Conservation (phyloP, 2,888 invertebrate genomes). For the Gisinianus flammeolus region DNA sequence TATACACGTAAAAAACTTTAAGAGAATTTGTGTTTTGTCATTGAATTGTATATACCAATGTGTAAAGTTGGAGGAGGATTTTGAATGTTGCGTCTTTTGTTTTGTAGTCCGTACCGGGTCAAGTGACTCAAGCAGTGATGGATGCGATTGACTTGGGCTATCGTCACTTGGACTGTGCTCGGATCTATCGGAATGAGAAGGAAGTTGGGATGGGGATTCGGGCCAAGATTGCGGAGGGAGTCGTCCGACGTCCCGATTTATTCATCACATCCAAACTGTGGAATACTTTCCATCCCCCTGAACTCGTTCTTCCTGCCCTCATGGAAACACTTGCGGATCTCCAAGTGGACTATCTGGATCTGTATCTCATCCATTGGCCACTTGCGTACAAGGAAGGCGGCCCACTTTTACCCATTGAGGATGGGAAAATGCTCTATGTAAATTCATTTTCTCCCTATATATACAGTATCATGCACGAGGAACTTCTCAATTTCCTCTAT, state of each 20-base stretch:
- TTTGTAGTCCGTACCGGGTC: too few relatives aligned
- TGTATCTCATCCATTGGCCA: constrained; percentile 91
- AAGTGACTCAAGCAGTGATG: constrained; percentile 69
- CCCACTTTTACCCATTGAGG: constrained; percentile 66
- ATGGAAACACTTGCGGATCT: constrained; percentile 74
- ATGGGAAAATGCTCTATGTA: constrained; percentile 67
- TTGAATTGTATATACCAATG: too few relatives aligned
- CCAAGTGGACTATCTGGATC: constrained; percentile 77
- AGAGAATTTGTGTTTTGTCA: too few relatives aligned
- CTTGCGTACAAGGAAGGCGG: constrained; percentile 69
- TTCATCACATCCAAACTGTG: constrained; percentile 73
- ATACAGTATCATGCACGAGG: too few relatives aligned
- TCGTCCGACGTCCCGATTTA: constrained; percentile 72
- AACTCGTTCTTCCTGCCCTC: constrained; percentile 75
- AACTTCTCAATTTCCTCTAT: too few relatives aligned
- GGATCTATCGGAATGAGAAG: constrained; percentile 73
- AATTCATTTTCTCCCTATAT: too few relatives aligned
- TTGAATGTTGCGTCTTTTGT: too few relatives aligned
- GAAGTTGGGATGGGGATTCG: constrained; percentile 72
- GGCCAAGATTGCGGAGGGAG: constrained; percentile 70
- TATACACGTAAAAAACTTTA: too few relatives aligned
- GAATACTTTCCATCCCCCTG: constrained; percentile 85
- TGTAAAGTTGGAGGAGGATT: too few relatives aligned
- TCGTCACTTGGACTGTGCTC: constrained; percentile 78
- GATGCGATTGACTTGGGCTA: constrained; percentile 80